Evolutionary conservation across 2,888 invertebrate genomes (phyloP).

Genomic region (Rambutsinella grinnellia): DNA sequence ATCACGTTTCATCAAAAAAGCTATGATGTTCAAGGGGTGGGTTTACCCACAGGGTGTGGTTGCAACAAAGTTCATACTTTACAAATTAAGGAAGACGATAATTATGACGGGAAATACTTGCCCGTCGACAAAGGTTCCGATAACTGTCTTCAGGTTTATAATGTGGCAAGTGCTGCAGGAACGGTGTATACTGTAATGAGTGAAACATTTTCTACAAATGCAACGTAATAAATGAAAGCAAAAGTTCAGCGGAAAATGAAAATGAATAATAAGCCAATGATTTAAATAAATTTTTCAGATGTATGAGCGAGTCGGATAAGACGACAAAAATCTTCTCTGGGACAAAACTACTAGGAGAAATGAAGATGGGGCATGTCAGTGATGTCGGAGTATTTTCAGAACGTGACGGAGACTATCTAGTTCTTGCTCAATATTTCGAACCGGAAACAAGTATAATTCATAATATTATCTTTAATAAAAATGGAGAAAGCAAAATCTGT

Average conservation of each 20-base stretch:
- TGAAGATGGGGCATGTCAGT: slow-evolving; percentile 50
- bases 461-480: background rate
- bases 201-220: slow-evolving; percentile 52
- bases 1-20: slow-evolving; percentile 26
- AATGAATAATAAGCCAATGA: background rate
- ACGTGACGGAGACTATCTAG: slow-evolving; percentile 47
- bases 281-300: slow-evolving; percentile 12
- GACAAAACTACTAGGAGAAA: background rate
- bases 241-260: too few species aligned
- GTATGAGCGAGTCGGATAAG: slow-evolving; percentile 5
- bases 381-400: slow-evolving; percentile 59
- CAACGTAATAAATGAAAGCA: slow-evolving; percentile 57
- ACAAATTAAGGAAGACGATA: slow-evolving; percentile 5
- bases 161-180: slow-evolving; percentile 21
- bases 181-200: slow-evolving; percentile 48
- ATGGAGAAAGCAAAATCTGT: background rate
- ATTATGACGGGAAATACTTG: background rate
- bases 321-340: slow-evolving; percentile 28
- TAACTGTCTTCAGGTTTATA: slow-evolving; percentile 52
- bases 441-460: slow-evolving; percentile 18
- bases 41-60: slow-evolving; percentile 53
- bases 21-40: slow-evolving; percentile 7
- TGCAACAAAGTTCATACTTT: slow-evolving; percentile 47
- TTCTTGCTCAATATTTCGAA: slow-evolving; percentile 59
- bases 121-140: slow-evolving; percentile 13